phyloP scores from a whole-genome alignment of 2,113 vertebrate genomes.

The Lophius piscatorius region DNA sequence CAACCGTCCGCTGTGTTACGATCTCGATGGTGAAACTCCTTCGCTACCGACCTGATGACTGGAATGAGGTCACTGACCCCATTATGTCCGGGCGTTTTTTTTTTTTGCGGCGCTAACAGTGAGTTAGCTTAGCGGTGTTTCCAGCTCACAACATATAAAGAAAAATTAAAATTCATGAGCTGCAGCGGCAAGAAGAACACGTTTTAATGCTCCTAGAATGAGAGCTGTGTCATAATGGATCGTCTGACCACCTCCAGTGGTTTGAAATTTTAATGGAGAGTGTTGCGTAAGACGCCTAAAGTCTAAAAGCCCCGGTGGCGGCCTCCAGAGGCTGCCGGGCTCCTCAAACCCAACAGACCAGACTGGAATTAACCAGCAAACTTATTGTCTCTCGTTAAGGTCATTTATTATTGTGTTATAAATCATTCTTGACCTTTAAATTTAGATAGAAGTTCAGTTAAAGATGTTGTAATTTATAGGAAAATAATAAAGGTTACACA shows the following conservation, averaged over 20 bases:
- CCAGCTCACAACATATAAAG: constrained; percentile 36
- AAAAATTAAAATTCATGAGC: constrained; percentile 40
- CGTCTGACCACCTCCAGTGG: constrained; percentile 46
- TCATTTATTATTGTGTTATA: no score
- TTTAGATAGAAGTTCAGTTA: no score
- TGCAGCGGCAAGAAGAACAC: constrained; percentile 15
- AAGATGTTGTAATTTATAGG: background rate
- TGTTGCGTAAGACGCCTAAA: constrained; percentile 22
- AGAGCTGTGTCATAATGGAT: constrained; percentile 27
- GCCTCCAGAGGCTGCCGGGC: constrained; percentile 7
- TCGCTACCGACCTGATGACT: constrained; percentile 7
- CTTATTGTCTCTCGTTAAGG: constrained; percentile 1
- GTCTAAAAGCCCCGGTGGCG: constrained; percentile 33
- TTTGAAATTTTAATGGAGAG: constrained; percentile 64
- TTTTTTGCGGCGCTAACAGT: constrained; percentile 4
- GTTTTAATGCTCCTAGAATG: constrained; percentile 34
- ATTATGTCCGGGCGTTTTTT: background rate
- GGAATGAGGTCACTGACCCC: constrained; percentile 1
- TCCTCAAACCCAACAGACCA: constrained; percentile 5
- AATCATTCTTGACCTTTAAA: background rate
- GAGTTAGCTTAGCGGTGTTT: constrained; percentile 17
- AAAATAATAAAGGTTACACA: background rate
- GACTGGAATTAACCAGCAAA: background rate
- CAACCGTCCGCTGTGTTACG: no score
- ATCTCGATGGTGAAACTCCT: constrained; percentile 8